Evolutionary conservation across 2,888 invertebrate genomes (phyloP), one percentile per base, ranked within the genome.

Genomic region (Plutella xylostella): DNA sequence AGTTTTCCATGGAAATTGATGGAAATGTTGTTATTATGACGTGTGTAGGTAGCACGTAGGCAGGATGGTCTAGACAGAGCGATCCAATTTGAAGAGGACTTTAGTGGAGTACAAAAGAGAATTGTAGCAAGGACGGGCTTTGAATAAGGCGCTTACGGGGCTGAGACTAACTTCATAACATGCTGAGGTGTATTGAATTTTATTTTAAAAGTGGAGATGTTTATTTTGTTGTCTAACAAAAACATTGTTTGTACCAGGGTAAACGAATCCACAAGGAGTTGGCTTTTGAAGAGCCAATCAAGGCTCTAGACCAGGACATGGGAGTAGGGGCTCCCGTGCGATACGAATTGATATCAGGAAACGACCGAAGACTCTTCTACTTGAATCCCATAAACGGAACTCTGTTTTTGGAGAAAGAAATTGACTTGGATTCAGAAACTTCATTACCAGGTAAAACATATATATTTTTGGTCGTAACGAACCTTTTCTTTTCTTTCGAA

Each of bases 281-380:
- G 1, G 72, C 85, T 44, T 92, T 94, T 61, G 80, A 87, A 4
- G 88, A 90, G 0, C 87, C 90, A 2, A 92, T 95, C 37, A 87
- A 87, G 54, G 94, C 94, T 0, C 88, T 86, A 52, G 94, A 94
- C 69, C 92, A 93, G 67, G 94, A 95, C 66, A 60, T 85, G 2
- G 92, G 91, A 0, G 87, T 94, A 34, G 89, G 91, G 54, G 87
- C 92, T 0, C 84, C 90, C 0, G 80, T 95, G 1, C 84, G 90
- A 1, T 95, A 94, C 65, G 92, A 92, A 52, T 89, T 95, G 40
- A 86, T 93, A 18, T 86, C 92, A 2, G 95, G 94, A 1, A 93
- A 94, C 61, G 94, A 93, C 43, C 80, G 90, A 0, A 88, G 89
- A 37, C 70, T 92, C 14, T 95, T 95, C 68, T 87, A 88, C 5